Base-by-base conservation (phyloP, 1,140 invertebrate genomes). In the Anadara kagoshimensis region DNA sequence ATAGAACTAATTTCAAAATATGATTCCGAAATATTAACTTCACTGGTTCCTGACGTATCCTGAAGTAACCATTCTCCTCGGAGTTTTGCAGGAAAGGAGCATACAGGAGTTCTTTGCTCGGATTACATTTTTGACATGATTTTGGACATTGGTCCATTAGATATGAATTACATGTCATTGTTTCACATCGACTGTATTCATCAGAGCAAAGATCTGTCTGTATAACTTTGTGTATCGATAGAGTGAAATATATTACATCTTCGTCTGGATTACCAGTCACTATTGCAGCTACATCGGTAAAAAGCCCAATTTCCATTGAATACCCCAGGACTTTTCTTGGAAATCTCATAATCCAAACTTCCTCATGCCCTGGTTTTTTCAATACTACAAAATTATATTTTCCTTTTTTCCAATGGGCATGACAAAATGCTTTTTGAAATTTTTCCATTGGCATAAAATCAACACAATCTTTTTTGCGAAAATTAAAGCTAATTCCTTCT, bases 401-500 rank as follows among this genome's bases (percentile, higher is more conserved):
- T 14, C 36, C 45, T 45, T 81, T 54, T 26, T 45, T 45, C 83
- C 83, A 84, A 26, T 63, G 67, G 12, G 83, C 56, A 53, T 81
- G 66, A 56, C 81, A 78, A 10, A 79, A 59, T 16, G 79, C 78
- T 62, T 68, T 74, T 64, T 82, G 79, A n/a, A 53, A 47, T 29
- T 78, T 75, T 16, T 63, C 72, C 70, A 80, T 78, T 1, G 71
- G 64, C 0, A 78, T 41, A 44, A 73, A 73, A 45, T 57, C 66
- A 49, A 18, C 76, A 73, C 45, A 81, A 41, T 63, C 83, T 76
- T 49, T 64, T 76, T 66, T 69, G 43, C 80, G 59, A 64, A 79
- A 84, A 41, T 84, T 56, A 54, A 84, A 83, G 12, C 66, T 76
- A 16, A 83, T 72, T 0, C 83, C 83, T 63, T 84, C 83, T 18